Base-by-base conservation (phyloP, 2,113 vertebrate species). In the Ochotona curzoniae region DNA sequence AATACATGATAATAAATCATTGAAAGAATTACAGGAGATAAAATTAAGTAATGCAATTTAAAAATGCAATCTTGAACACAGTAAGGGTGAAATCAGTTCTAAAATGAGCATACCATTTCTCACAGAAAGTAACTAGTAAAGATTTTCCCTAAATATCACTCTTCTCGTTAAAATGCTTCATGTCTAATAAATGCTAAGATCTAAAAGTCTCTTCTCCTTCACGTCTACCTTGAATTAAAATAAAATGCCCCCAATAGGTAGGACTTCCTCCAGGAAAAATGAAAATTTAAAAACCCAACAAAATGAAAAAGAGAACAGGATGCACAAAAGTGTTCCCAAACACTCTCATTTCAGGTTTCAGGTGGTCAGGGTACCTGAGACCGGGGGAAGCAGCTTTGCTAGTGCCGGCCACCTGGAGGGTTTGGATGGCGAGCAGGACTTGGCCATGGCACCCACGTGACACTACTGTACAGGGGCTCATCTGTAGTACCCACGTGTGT, bases 301-400 rank as follows among this genome's bases (percentile, higher is more conserved):
- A 23, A 83, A 25, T 79, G 78, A 75, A 96, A 96, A 91, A 92
- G 74, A 95, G 74, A 86, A 94, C 93, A 87, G 69, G 83, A 95
- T 70, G 97, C 96, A 92, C 83, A 38, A 0, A 96, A 86, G 85
- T 90, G 93, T 96, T 91, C 96, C 67, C n/a, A 92, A 96, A 60
- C 66, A 92, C 66, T 94, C 94, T 74, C 94, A 96, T 90, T 96
- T 95, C 90, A 94, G 80, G 83, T 93, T 96, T 93, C 90, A 96
- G 89, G 71, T 66, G 95, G 94, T 73, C 93, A 97, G 97, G 97
- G 97, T 93, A 92, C 97, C 97, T 93, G 94, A 96, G 95, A 90
- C 82, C 84, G 70, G 90, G 86, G 76, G 95, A 97, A 97, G 93
- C 38, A 95, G 92, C 83, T 94, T 91, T 87, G 81, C 95, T 96